phyloP scores from a whole-genome alignment of 2,888 invertebrate species.

The Cephus rjabovi region DNA sequence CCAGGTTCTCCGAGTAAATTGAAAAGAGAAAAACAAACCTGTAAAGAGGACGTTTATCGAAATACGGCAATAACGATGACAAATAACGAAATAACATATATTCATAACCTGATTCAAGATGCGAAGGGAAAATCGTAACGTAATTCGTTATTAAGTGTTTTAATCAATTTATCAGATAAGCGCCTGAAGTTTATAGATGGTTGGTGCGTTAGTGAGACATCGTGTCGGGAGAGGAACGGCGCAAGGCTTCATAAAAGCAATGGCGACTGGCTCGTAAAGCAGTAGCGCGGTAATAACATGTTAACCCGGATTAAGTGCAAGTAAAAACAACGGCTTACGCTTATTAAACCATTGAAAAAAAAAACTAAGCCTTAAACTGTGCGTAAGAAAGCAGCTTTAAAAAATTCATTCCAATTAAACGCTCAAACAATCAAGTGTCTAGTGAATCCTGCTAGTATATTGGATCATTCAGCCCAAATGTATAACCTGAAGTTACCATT shows the following conservation, averaged over 20 bases:
- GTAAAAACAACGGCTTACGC: conserved; percentile 36
- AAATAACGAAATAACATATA: background rate
- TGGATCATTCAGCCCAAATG: no score
- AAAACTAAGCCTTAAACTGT: conserved; percentile 27
- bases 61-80: background rate
- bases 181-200: background rate
- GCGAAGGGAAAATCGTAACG: background rate
- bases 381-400: background rate
- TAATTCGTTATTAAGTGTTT: background rate
- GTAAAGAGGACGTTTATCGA: background rate
- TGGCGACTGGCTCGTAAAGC: conserved; percentile 25
- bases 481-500: background rate
- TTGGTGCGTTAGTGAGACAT: background rate
- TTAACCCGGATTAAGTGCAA: conserved; percentile 49
- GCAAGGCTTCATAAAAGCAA: conserved; percentile 15
- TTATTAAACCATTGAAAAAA: conserved; percentile 42
- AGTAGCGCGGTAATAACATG: conserved; percentile 40
- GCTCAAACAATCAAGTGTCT: background rate
- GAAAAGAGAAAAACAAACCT: background rate
- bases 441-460: background rate
- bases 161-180: background rate
- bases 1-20: background rate
- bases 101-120: background rate
- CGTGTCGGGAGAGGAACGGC: background rate
- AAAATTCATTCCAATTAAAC: background rate